Percentiles rank a stretch among this genome's conserved stretches.
These are phyloP conservation scores for Smutsia gigantea DNA, from an alignment of 2,797 vertebrate genomes.

Conservation along the genomic window DNA sequence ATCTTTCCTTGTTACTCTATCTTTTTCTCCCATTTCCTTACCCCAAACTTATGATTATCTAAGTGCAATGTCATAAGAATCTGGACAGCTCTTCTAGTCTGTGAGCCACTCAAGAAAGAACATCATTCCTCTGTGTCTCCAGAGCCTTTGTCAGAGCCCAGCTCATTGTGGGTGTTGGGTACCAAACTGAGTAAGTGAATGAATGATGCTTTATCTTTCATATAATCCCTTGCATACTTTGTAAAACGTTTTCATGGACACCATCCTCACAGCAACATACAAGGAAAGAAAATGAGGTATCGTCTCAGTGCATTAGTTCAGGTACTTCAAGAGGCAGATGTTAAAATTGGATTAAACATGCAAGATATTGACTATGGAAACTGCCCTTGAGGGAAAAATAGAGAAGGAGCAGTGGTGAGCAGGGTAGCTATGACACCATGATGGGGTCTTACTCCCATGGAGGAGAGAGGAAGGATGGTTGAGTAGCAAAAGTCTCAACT, in stretches of 20 bases:
- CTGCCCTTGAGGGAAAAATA: not conserved
- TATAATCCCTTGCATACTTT: not conserved
- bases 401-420: not conserved
- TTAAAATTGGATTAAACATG: not conserved
- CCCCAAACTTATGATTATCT: not conserved
- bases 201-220: not conserved
- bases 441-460: fast-evolving
- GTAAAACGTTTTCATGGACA: not conserved
- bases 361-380: not conserved
- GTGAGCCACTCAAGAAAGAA: not conserved
- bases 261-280: not conserved
- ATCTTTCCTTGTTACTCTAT: not conserved
- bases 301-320: not conserved
- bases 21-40: not conserved
- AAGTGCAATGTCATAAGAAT: not conserved
- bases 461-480: not conserved
- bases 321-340: not conserved
- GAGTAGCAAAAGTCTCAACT: not conserved
- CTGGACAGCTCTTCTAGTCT: not conserved
- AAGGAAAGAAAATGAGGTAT: not conserved
- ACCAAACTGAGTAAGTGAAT: not conserved
- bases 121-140: not conserved
- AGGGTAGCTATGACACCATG: not conserved
- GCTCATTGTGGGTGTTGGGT: not conserved
- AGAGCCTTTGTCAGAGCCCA: not conserved